Percentiles rank a stretch among this genome's conserved stretches.
phyloP scores from a whole-genome alignment of 2,797 vertebrate species.

The Leptatherina wallacei region DNA sequence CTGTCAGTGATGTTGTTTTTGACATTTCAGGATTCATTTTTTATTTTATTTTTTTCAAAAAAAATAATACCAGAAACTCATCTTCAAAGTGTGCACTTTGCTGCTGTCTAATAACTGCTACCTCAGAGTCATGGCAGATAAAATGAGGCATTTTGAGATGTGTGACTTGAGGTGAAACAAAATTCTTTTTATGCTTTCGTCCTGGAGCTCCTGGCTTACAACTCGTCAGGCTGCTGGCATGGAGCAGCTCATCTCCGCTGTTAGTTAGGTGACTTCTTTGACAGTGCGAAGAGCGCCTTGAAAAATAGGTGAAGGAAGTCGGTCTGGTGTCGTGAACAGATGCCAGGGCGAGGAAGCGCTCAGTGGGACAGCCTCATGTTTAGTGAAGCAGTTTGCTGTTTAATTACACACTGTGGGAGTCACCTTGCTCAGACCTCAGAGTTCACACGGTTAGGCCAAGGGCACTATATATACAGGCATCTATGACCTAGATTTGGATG shows the following conservation, averaged over 20 bases:
- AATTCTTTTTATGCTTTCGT: conserved; percentile 25
- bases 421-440: conserved; percentile 77
- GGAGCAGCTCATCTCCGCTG: conserved; percentile 20
- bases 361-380: conserved; percentile 75
- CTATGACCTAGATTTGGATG: conserved; percentile 44
- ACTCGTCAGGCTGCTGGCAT: conserved; percentile 23
- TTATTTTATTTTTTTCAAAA: neutral
- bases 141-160: conserved; percentile 62
- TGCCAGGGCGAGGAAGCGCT: conserved; percentile 61
- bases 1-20: conserved; percentile 23
- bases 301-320: conserved; percentile 58
- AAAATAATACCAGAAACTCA: conserved; percentile 43
- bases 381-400: conserved; percentile 82
- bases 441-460: conserved; percentile 63
- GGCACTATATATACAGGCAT: conserved; percentile 38
- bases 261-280: conserved; percentile 49
- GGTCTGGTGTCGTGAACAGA: conserved; percentile 64
- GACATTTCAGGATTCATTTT: conserved; percentile 41
- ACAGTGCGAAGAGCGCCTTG: conserved; percentile 39
- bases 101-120: conserved; percentile 38
- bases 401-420: conserved; percentile 84
- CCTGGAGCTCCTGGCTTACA: conserved; percentile 34
- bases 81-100: conserved; percentile 51
- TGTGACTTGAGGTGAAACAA: conserved; percentile 42
- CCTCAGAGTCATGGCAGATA: conserved; percentile 28